Percentiles rank a stretch among this genome's conserved stretches.
Evolutionary conservation across 2,113 vertebrate genomes (phyloP).

Genomic region (Chauna torquata): DNA sequence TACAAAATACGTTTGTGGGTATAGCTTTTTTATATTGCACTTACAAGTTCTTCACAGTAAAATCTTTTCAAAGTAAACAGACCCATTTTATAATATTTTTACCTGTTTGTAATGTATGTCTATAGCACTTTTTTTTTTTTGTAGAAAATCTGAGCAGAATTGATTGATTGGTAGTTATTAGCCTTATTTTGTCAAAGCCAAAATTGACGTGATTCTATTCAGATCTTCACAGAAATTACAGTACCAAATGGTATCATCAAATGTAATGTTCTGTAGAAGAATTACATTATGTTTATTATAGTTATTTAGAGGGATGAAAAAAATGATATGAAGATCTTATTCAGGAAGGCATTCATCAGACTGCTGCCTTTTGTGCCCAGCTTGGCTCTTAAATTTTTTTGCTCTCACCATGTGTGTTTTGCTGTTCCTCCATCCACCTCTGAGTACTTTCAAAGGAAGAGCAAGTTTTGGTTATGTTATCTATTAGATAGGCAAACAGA

Average conservation of each 20-base stretch:
- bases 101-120: not conserved
- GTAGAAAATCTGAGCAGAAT: not conserved
- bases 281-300: not conserved
- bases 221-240: not conserved
- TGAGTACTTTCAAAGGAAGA: not conserved
- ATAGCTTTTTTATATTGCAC: not conserved
- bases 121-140: not conserved
- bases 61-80: not conserved
- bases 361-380: not conserved
- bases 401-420: not conserved
- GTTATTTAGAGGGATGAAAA: not conserved
- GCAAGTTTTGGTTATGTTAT: not conserved
- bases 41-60: not conserved
- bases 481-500: not conserved
- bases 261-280: constrained; percentile 12
- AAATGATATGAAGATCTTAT: not conserved
- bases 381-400: not conserved
- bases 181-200: not conserved
- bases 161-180: constrained; percentile 6
- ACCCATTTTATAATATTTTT: not conserved
- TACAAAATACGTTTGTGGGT: not conserved
- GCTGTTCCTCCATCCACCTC: not conserved
- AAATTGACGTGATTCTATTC: not conserved
- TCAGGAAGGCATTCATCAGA: not conserved
- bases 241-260: not conserved